A percentile compares a stretch with the other conserved stretches of the same genome.
Conservation (phyloP, 1,140 invertebrate species). For the Venustaconcha ellipsiformis region DNA sequence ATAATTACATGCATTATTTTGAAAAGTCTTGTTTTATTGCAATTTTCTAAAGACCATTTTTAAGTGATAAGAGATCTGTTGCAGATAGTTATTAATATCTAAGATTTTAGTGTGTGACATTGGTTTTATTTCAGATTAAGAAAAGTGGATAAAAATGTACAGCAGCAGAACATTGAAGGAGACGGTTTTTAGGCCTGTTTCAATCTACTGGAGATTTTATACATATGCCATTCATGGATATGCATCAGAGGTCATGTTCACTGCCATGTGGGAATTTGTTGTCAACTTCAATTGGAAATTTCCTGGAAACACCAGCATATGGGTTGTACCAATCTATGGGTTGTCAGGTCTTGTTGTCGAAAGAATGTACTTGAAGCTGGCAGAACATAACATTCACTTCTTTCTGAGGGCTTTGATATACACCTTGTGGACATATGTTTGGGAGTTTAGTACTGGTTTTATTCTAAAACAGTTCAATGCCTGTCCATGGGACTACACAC, state of each 20-base stretch:
- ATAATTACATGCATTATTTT: no score
- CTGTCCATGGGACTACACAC: conserved; percentile 74
- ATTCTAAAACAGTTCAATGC: conserved; percentile 70
- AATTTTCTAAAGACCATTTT: no score
- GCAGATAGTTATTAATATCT: no score
- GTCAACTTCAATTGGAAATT: conserved; percentile 71
- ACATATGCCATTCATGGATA: conserved; percentile 74
- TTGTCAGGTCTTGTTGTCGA: conserved; percentile 68
- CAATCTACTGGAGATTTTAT: conserved; percentile 66
- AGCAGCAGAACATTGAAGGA: no score
- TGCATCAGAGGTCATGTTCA: conserved; percentile 73
- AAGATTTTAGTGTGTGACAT: no score
- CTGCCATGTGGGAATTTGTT: conserved; percentile 72
- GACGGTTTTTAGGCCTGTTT: not conserved
- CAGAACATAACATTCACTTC: conserved; percentile 60
- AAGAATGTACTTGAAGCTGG: conserved; percentile 63
- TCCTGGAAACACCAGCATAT: conserved; percentile 71
- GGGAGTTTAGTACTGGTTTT: conserved; percentile 72
- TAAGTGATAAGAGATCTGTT: no score
- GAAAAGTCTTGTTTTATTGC: no score
- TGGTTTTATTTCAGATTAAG: no score
- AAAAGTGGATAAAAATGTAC: no score
- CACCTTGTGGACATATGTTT: conserved; percentile 70
- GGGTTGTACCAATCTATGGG: conserved; percentile 72
- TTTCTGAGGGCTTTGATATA: conserved; percentile 69